Evolutionary conservation across 2,888 invertebrate genomes (phyloP).

Genomic region (Microctonus aethiopoides): DNA sequence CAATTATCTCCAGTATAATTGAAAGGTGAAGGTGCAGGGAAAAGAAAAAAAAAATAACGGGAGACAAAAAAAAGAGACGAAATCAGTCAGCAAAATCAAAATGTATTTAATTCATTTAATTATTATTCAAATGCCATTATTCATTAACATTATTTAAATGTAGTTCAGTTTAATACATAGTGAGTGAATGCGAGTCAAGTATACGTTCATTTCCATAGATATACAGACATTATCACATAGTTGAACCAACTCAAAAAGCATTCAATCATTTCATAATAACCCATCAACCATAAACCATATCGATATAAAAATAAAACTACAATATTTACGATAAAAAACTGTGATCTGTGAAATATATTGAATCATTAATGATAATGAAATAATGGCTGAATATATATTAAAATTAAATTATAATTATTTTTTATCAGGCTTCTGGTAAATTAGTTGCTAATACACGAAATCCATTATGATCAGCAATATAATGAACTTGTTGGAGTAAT

Average conservation of each 20-base stretch:
- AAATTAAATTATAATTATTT: no score
- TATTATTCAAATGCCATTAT: no score
- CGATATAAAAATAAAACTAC: slow-evolving; percentile 2
- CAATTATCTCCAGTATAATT: neutral
- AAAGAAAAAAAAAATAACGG: no score
- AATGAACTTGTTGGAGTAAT: slow-evolving; percentile 74
- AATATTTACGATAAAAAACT: neutral
- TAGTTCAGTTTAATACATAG: neutral
- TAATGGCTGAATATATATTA: slow-evolving; percentile 32
- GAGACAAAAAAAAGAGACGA: neutral
- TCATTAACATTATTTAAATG: no score
- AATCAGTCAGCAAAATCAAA: neutral
- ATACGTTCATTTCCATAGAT: slow-evolving; percentile 31
- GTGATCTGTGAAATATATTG: no score
- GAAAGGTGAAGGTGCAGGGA: no score
- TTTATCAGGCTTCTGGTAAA: slow-evolving; percentile 68
- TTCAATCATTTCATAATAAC: slow-evolving; percentile 39
- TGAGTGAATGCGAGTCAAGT: slow-evolving; percentile 55
- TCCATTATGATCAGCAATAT: slow-evolving; percentile 74
- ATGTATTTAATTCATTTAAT: neutral
- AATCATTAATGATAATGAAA: no score
- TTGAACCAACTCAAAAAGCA: slow-evolving; percentile 56
- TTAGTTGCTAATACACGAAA: slow-evolving; percentile 76
- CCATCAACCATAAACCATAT: slow-evolving; percentile 14
- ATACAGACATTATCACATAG: slow-evolving; percentile 9